Evolutionary conservation across 1,140 invertebrate genomes (phyloP).

Genomic region (Eumeta japonica): DNA sequence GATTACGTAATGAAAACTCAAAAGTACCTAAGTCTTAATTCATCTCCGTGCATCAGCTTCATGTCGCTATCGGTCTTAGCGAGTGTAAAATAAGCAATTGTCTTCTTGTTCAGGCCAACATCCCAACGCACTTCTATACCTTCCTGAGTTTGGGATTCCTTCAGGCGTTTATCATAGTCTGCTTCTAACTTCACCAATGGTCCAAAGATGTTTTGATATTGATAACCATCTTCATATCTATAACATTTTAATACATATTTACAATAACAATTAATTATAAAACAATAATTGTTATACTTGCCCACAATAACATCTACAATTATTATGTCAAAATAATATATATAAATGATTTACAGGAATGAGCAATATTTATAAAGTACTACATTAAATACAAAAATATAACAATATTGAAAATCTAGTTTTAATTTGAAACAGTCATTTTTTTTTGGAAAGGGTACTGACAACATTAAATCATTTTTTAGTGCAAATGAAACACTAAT

Average conservation of each 20-base stretch:
- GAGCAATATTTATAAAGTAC: too few relatives aligned
- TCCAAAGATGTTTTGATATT: slow-evolving; percentile 98
- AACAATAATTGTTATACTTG: not conserved
- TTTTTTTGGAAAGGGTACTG: too few relatives aligned
- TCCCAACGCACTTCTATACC: slow-evolving; percentile 99
- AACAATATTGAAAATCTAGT: too few relatives aligned
- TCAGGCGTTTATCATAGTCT: slow-evolving; percentile 96
- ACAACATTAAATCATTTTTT: not conserved
- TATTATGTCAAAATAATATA: too few relatives aligned
- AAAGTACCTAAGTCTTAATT: slow-evolving; percentile 71
- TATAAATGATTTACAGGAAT: too few relatives aligned
- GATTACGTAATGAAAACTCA: not conserved
- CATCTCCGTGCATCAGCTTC: slow-evolving; percentile 99
- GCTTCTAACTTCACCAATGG: slow-evolving; percentile 96
- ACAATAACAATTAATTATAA: not conserved
- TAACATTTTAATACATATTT: too few relatives aligned
- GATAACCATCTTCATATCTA: slow-evolving; percentile 96
- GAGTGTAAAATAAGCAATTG: slow-evolving; percentile 95
- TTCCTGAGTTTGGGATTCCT: slow-evolving; percentile 98
- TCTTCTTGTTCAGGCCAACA: slow-evolving; percentile 96
- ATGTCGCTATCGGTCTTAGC: slow-evolving; percentile 97
- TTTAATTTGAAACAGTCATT: too few relatives aligned
- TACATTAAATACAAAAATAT: too few relatives aligned
- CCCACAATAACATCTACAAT: not conserved
- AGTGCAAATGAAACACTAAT: not conserved